Evolutionary conservation across 1,140 invertebrate species (phyloP), one percentile per base, ranked within the genome.

Genomic region (Triops longicaudatus): DNA sequence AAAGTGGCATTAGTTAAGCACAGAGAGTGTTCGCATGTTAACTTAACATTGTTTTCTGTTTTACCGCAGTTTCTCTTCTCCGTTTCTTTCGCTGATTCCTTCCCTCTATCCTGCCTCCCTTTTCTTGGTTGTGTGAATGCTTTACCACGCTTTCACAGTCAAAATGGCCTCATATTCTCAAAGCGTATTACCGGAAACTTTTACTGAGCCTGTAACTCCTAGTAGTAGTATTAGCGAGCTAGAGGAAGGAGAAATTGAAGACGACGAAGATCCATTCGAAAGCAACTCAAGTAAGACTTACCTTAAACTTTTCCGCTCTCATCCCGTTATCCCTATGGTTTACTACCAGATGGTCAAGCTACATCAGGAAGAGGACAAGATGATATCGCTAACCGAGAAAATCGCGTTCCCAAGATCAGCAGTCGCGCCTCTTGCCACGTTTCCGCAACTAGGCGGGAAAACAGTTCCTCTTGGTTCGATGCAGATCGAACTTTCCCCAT

Each of bases 121-220:
- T 37, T 37, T 37, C 31, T 37, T 7, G 31, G 31, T 37, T 2
- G 50, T 63, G 50, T 63, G 50, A 63, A 63, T 63, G 50, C 50
- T 63, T n/a, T 22, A 17, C 14, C 50, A 63, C 14, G 11, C 50
- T 22, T 63, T 9, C 22, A 63, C 14, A 5, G 14, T 4, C 6
- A 63, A 63, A 22, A 63, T 63, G 50, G 50, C 14, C 14, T 63
- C 50, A 1, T n/a, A n/a, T 22, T 63, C 50, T n/a, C 14, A 63
- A 63, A 63, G 1, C 50, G 17, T 63, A 22, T 3, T 63, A 63
- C 50, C 50, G 6, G 50, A 63, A 63, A 63, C 50, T 14, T 63
- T 63, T 63, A 63, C 50, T 63, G 50, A 63, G 22, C 50, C 50
- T 63, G 50, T 63, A n/a, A 63, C 50, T 9, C 50, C 50, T 63